Conservation (phyloP, 2,113 vertebrate genomes). For the Dasyornis broadbenti region DNA sequence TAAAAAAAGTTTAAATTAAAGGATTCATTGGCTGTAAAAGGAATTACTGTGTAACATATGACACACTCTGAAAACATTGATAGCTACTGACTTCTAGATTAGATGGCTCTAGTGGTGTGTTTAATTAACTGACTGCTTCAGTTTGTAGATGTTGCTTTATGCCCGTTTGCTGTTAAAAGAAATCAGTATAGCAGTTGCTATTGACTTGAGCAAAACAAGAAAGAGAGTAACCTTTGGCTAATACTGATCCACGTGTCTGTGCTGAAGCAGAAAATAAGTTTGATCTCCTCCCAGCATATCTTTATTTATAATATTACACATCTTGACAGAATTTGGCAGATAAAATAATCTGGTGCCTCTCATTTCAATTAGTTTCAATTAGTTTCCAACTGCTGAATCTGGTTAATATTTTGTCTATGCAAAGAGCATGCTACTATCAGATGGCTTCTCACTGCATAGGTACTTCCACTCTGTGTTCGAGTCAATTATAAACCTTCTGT, state of each 20-base stretch:
- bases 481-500: neutral
- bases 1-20: neutral
- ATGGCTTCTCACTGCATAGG: neutral
- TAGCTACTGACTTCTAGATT: neutral
- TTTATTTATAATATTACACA: conserved; percentile 10
- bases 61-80: neutral
- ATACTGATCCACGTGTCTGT: neutral
- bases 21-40: neutral
- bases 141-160: neutral
- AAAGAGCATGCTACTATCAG: neutral
- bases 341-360: conserved; percentile 6
- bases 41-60: neutral
- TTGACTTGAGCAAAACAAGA: neutral
- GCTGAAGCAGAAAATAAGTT: neutral
- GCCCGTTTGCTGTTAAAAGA: neutral
- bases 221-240: neutral
- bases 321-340: conserved; percentile 17
- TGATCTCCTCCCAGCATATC: neutral
- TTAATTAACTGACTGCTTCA: neutral
- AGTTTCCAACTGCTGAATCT: neutral
- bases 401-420: neutral
- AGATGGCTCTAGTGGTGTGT: neutral
- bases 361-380: conserved; percentile 26
- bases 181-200: neutral
- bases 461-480: neutral